Percentiles rank a stretch among this genome's conserved stretches.
phyloP scores from a whole-genome alignment of 1,140 invertebrate genomes.

The Ylistrum balloti region DNA sequence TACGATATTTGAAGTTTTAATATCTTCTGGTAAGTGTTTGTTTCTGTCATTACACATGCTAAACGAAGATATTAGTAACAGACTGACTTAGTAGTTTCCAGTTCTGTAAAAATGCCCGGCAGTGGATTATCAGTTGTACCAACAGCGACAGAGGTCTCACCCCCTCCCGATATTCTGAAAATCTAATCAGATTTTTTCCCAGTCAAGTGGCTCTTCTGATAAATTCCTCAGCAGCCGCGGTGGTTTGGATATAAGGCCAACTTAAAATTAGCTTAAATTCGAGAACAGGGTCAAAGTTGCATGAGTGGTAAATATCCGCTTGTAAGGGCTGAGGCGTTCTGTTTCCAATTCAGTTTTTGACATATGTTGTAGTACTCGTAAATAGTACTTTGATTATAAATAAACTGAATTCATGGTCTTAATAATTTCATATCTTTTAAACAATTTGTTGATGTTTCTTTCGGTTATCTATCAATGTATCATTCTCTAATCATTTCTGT shows the following conservation, averaged over 20 bases:
- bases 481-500: too few relatives aligned
- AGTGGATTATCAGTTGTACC: background rate
- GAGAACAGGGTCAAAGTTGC: background rate
- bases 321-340: background rate
- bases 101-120: background rate
- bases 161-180: background rate
- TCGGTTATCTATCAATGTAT: too few relatives aligned
- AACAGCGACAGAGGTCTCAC: conserved; percentile 26
- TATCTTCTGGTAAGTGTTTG: too few relatives aligned
- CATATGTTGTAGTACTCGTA: too few relatives aligned
- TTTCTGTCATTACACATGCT: too few relatives aligned
- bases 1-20: too few relatives aligned
- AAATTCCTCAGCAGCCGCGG: background rate
- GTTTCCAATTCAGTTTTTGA: too few relatives aligned
- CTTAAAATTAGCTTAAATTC: background rate
- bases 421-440: too few relatives aligned
- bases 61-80: background rate
- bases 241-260: background rate
- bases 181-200: conserved; percentile 15
- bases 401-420: too few relatives aligned
- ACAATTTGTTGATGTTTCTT: too few relatives aligned
- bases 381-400: too few relatives aligned
- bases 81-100: background rate
- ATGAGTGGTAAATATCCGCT: background rate
- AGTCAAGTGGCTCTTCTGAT: conserved; percentile 1